Base-by-base conservation (phyloP, 1,140 invertebrate genomes). In the Oppia nitens region DNA sequence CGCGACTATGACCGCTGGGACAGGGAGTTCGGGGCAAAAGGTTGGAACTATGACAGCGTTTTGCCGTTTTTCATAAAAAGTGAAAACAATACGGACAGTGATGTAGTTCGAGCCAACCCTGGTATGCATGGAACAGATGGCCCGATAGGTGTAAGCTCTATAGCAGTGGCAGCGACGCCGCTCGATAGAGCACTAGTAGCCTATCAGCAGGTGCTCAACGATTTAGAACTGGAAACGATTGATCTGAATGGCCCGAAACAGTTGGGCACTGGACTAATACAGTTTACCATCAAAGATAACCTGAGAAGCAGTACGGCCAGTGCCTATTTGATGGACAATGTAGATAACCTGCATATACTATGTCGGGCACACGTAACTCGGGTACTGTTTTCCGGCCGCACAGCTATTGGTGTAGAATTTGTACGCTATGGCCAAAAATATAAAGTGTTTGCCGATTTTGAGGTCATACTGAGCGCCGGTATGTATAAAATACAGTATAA, bases 241-340 rank as follows among this genome's bases (percentile, higher is more conserved):
- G 87, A 91, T 67, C 80, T 85, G 45, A 91, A 90, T 67, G 86
- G 86, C 1, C 81, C 75, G 51, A 77, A 81, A 65, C 86, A 89
- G 72, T 84, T 83, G 1, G 86, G 66, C 28, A 61, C 66, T 32
- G 20, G 55, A 3, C 63, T 65, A 26, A 62, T 82, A 1, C 93
- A 90, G 73, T 91, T 83, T 4, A 94, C 87, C 0, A 53, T 77
- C 84, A 57, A 84, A 84, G 12, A 90, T 90, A 0, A 45, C 55
- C 54, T 90, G 90, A 0, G 93, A 1, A 95, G 92, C 69, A 91
- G 86, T n/a, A 87, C 89, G 0, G 80, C 85, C 0, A 88, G 88
- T 71, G 90, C 87, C 0, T 96, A 94, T 64, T 71, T 97, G 0
- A 71, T 86, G 62, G 81, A 82, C 0, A 76, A 85, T 45, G 72